phyloP scores from a whole-genome alignment of 2,888 invertebrate genomes.

The Apoderus coryli region DNA sequence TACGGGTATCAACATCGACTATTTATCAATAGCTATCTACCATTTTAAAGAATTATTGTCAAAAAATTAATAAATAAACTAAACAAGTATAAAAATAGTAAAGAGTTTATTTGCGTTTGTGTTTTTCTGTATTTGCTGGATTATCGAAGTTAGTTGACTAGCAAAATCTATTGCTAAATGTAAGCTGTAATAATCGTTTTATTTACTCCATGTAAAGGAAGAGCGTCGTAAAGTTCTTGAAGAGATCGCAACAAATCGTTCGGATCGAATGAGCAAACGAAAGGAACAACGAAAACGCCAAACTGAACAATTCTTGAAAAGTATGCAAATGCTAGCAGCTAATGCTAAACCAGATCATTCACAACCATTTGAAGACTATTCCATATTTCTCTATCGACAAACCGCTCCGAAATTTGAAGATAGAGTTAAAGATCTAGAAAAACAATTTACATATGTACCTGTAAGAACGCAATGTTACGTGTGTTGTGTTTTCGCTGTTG shows the following conservation, averaged over 20 bases:
- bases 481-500: conserved; percentile 1
- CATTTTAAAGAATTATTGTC: no score
- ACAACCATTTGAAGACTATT: conserved; percentile 65
- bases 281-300: conserved; percentile 58
- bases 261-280: conserved; percentile 45
- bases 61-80: no score
- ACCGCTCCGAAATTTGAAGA: conserved; percentile 74
- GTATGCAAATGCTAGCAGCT: conserved; percentile 70
- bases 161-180: no score
- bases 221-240: conserved; percentile 59
- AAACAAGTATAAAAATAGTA: no score
- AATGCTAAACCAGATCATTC: conserved; percentile 52
- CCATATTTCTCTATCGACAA: conserved; percentile 72
- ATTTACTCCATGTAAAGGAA: no score
- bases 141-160: no score
- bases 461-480: conserved; percentile 39
- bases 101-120: no score
- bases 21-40: no score
- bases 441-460: conserved; percentile 51
- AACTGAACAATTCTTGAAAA: conserved; percentile 71
- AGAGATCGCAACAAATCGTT: conserved; percentile 55
- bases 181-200: no score
- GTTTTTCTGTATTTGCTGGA: no score
- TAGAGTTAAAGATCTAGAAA: conserved; percentile 67
- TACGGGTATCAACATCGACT: conserved; percentile 21